Percentiles rank a stretch among this genome's conserved stretches.
Evolutionary conservation across 2,797 vertebrate genomes (phyloP).

Genomic region (Sebastolobus altivelis): DNA sequence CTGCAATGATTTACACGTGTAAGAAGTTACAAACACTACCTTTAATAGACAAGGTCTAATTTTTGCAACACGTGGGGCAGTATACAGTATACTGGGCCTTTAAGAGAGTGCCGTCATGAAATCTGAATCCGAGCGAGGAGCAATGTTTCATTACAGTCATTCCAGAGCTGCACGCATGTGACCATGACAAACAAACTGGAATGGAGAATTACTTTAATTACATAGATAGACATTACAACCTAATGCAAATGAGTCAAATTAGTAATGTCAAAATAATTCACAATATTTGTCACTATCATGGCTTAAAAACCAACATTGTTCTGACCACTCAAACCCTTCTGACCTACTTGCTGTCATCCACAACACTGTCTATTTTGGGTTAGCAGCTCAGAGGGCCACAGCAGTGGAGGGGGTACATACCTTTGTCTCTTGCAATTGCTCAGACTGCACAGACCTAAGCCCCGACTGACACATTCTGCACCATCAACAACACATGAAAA

Average conservation of each 20-base stretch:
- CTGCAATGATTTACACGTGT: no score
- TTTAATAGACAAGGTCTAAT: neutral
- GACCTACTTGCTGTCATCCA: constrained; percentile 72
- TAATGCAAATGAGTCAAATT: neutral
- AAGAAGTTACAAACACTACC: no score
- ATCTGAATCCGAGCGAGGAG: constrained; percentile 73
- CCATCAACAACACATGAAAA: constrained; percentile 67
- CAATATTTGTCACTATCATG: constrained; percentile 9
- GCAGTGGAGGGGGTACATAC: constrained; percentile 74
- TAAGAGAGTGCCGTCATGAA: constrained; percentile 77
- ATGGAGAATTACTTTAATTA: constrained; percentile 15
- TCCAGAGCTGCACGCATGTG: constrained; percentile 50
- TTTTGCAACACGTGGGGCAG: constrained; percentile 3
- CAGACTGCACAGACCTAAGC: constrained; percentile 40
- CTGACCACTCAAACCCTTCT: constrained; percentile 37
- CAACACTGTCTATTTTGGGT: constrained; percentile 85
- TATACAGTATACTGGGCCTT: constrained; percentile 62
- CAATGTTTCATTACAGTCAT: constrained; percentile 56
- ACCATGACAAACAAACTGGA: constrained; percentile 29
- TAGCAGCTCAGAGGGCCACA: constrained; percentile 73
- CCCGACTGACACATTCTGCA: constrained; percentile 46
- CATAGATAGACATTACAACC: neutral
- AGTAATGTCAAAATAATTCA: neutral
- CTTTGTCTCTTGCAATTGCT: constrained; percentile 61
- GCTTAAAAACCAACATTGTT: constrained; percentile 12